Conservation (phyloP, 1,140 invertebrate species). For the Drosophila pachea region DNA sequence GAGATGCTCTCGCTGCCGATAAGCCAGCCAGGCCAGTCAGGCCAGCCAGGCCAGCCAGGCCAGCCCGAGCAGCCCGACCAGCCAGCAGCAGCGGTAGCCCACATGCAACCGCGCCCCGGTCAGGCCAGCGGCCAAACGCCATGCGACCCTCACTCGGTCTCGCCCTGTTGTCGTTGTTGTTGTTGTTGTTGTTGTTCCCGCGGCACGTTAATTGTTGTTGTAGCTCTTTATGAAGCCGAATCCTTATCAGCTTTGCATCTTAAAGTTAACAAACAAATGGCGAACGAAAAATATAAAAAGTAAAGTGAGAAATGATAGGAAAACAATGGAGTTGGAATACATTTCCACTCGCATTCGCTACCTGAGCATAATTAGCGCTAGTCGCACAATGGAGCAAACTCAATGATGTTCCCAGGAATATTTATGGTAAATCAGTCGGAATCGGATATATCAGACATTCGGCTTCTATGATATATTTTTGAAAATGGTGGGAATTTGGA, state of each 20-base stretch:
- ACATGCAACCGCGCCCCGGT: not conserved
- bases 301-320: conserved; percentile 3
- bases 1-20: conserved; percentile 67
- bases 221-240: conserved; percentile 42
- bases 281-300: conserved; percentile 26
- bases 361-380: conserved; percentile 61
- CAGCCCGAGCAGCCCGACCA: conserved; percentile 44
- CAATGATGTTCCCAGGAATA: not conserved
- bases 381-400: conserved; percentile 15
- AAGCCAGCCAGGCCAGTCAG: conserved; percentile 46
- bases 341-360: conserved; percentile 42
- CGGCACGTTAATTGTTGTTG: conserved; percentile 56
- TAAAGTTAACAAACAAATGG: conserved; percentile 66
- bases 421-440: not conserved
- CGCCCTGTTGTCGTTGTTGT: conserved; percentile 47
- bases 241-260: conserved; percentile 65
- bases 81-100: conserved; percentile 26
- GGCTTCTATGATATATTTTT: not conserved
- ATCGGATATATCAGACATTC: not conserved
- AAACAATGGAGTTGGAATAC: conserved; percentile 40
- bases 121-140: not conserved
- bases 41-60: conserved; percentile 36
- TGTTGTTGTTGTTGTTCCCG: conserved; percentile 54
- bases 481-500: not conserved
- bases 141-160: conserved; percentile 12